Conservation (phyloP, 1,140 invertebrate genomes). For the Philaenus spumarius region DNA sequence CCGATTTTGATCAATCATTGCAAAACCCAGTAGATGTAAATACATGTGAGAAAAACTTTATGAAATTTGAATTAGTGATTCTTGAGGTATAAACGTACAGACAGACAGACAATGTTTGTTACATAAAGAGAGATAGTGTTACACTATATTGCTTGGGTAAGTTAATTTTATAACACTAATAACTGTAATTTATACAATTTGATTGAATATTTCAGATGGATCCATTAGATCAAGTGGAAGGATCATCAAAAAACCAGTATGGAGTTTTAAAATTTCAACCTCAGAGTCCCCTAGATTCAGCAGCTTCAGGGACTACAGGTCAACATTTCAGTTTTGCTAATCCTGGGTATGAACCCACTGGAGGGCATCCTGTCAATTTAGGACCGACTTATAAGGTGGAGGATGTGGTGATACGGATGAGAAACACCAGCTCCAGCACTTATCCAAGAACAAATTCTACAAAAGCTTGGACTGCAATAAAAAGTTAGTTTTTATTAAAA, state of each 20-base stretch:
- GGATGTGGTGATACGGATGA: slow-evolving; percentile 61
- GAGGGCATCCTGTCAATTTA: slow-evolving; percentile 34
- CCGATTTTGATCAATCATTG: too few relatives aligned
- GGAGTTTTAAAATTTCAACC: slow-evolving; percentile 48
- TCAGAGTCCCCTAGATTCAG: slow-evolving; percentile 35
- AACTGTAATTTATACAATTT: too few relatives aligned
- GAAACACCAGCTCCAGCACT: slow-evolving; percentile 39
- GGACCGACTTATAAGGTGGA: slow-evolving; percentile 61
- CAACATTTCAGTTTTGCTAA: slow-evolving; percentile 64
- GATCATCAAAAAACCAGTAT: slow-evolving; percentile 46
- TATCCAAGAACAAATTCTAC: slow-evolving; percentile 31
- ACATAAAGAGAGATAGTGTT: too few relatives aligned
- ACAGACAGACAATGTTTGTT: too few relatives aligned
- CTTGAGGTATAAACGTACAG: too few relatives aligned
- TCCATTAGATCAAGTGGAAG: slow-evolving; percentile 44
- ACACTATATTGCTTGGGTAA: too few relatives aligned
- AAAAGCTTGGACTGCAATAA: slow-evolving; percentile 52
- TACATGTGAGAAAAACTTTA: too few relatives aligned
- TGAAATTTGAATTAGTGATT: too few relatives aligned
- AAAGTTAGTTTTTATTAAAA: slow-evolving; percentile 46
- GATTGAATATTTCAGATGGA: slow-evolving; percentile 43
- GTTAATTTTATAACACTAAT: too few relatives aligned
- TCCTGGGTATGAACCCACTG: slow-evolving; percentile 67
- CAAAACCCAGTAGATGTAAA: too few relatives aligned
- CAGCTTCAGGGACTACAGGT: not conserved